Percentiles rank a stretch among this genome's conserved stretches.
Conservation (phyloP, 2,888 invertebrate species). For the Cactoblastis cactorum region DNA sequence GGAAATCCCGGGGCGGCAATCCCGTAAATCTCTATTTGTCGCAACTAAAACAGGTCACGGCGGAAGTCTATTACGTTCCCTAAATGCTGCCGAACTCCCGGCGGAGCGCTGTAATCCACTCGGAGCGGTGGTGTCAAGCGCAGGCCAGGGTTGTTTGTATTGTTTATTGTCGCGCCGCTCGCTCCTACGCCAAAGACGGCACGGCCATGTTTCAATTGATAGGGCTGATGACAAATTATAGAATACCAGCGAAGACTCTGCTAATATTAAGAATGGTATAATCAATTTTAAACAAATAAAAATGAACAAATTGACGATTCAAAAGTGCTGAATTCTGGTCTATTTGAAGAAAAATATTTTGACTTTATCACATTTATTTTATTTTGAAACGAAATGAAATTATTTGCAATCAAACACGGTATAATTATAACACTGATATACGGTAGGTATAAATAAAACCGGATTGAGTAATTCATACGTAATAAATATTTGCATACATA, state of each 20-base stretch:
- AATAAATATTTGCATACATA: no score
- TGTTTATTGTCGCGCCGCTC: conserved; percentile 76
- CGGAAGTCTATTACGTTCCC: conserved; percentile 76
- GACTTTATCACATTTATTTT: no score
- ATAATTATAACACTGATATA: no score
- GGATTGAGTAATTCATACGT: no score
- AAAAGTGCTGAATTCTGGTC: no score
- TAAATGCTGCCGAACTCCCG: conserved; percentile 77
- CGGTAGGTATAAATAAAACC: no score
- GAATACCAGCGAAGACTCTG: neutral
- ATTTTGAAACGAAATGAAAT: no score
- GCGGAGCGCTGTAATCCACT: conserved; percentile 76
- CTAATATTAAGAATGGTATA: no score
- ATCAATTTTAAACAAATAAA: no score
- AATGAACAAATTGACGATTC: no score
- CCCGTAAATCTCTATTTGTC: conserved; percentile 79
- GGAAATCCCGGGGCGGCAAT: conserved; percentile 63
- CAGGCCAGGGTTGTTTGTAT: conserved; percentile 77
- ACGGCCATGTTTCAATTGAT: conserved; percentile 69
- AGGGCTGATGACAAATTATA: conserved; percentile 33
- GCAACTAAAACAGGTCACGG: conserved; percentile 78
- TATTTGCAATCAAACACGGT: no score
- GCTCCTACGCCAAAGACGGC: conserved; percentile 66
- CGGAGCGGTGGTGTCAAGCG: conserved; percentile 77
- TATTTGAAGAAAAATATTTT: no score